Percentiles rank a stretch among this genome's conserved stretches.
phyloP scores from a whole-genome alignment of 2,888 invertebrate genomes.

The Pediacus dermestoides region DNA sequence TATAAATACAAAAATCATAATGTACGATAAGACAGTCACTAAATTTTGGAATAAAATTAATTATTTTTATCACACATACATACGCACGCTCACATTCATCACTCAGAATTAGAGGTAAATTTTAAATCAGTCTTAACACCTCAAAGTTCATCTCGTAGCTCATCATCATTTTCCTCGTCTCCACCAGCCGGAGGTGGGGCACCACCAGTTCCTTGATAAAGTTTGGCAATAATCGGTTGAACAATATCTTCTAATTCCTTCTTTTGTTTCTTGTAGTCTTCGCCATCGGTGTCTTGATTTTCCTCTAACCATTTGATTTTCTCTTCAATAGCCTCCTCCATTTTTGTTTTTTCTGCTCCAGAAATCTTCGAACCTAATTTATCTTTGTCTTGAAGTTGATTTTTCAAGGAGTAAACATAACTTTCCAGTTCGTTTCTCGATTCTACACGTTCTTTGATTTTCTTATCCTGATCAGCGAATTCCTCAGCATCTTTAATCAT shows the following conservation, averaged over 20 bases:
- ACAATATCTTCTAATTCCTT: constrained; percentile 92
- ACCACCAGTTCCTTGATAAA: constrained; percentile 86
- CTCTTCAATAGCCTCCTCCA: constrained; percentile 94
- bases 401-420: constrained; percentile 96
- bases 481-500: constrained; percentile 99
- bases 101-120: constrained; percentile 5
- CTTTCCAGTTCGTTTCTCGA: constrained; percentile 96
- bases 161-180: constrained; percentile 67
- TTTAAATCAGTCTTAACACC: constrained; percentile 40
- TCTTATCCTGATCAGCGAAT: constrained; percentile 98
- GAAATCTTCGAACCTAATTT: constrained; percentile 89
- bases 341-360: constrained; percentile 88
- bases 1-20: constrained; percentile 18
- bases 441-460: constrained; percentile 92
- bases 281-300: constrained; percentile 88
- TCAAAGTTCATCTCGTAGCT: constrained; percentile 83
- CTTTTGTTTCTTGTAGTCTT: constrained; percentile 92
- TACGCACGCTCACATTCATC: constrained; percentile 15
- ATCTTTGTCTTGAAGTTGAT: constrained; percentile 94
- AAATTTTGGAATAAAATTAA: constrained; percentile 16
- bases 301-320: constrained; percentile 97
- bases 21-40: constrained; percentile 14
- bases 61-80: constrained; percentile 12
- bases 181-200: constrained; percentile 67
- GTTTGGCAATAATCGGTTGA: constrained; percentile 94